phyloP scores from a whole-genome alignment of 1,140 invertebrate species.

The Doryteuthis pealeii region DNA sequence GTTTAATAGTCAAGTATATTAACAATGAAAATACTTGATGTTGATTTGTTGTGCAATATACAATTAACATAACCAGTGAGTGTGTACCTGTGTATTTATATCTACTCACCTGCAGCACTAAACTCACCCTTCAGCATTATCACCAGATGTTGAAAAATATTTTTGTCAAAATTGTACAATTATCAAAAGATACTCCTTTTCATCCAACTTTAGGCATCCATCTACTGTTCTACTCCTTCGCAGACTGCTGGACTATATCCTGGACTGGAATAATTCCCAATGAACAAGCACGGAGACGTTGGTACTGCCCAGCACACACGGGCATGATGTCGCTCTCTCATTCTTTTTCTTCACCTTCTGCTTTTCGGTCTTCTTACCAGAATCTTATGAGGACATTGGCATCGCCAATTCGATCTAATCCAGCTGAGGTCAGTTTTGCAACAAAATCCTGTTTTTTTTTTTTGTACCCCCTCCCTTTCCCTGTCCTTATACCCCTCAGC shows the following conservation, averaged over 20 bases:
- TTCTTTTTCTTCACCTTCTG: constrained; percentile 8
- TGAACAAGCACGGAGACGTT: neutral
- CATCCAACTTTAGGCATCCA: neutral
- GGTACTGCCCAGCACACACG: neutral
- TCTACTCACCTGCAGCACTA: no score
- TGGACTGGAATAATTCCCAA: neutral
- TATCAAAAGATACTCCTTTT: neutral
- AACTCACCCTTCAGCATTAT: no score
- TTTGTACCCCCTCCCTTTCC: no score
- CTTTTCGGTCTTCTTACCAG: constrained; percentile 6
- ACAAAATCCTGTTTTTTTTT: no score
- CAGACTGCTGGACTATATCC: constrained; percentile 3
- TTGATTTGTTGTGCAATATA: no score
- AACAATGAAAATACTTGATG: no score
- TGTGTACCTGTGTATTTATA: no score
- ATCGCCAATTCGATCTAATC: constrained; percentile 7
- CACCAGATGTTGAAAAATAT: no score
- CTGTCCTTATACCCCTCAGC: no score
- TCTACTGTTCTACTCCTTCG: neutral
- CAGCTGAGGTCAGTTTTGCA: constrained; percentile 6
- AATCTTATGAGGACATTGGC: constrained; percentile 5
- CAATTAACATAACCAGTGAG: no score
- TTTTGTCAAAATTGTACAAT: no score
- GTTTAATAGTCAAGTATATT: no score
- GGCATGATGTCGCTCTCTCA: neutral